phyloP scores from a whole-genome alignment of 2,888 invertebrate species.

The Hanleya hanleyi region DNA sequence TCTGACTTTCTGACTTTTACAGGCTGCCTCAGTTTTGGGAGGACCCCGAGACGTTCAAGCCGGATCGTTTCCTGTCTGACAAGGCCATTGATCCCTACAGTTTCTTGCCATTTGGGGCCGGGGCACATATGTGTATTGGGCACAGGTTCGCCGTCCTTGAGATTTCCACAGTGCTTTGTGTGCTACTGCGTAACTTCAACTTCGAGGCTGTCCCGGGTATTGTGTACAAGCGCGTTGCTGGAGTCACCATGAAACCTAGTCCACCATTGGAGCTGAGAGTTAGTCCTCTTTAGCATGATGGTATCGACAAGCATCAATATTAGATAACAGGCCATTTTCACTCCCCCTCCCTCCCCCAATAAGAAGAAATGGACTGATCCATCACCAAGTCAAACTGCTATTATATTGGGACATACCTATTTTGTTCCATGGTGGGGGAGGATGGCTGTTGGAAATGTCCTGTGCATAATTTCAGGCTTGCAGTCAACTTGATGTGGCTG shows the following conservation, averaged over 20 bases:
- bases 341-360: no score
- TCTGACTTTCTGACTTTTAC: no score
- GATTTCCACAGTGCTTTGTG: constrained; percentile 53
- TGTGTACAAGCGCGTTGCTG: constrained; percentile 41
- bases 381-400: no score
- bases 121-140: constrained; percentile 68
- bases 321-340: no score
- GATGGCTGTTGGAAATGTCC: no score
- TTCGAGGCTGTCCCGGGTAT: constrained; percentile 51
- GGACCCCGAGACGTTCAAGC: constrained; percentile 54
- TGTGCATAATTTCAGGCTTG: no score
- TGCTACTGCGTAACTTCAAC: constrained; percentile 48
- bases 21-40: constrained; percentile 56
- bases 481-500: no score
- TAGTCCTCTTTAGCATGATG: not conserved
- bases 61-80: constrained; percentile 55
- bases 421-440: no score
- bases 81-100: constrained; percentile 41
- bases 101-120: constrained; percentile 61
- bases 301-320: no score
- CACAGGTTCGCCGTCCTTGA: constrained; percentile 63
- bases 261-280: constrained; percentile 47
- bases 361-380: no score
- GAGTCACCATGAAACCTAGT: constrained; percentile 51
- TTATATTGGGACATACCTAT: no score